Conservation (phyloP, 1,140 invertebrate genomes). For the Megalonaias nervosa region DNA sequence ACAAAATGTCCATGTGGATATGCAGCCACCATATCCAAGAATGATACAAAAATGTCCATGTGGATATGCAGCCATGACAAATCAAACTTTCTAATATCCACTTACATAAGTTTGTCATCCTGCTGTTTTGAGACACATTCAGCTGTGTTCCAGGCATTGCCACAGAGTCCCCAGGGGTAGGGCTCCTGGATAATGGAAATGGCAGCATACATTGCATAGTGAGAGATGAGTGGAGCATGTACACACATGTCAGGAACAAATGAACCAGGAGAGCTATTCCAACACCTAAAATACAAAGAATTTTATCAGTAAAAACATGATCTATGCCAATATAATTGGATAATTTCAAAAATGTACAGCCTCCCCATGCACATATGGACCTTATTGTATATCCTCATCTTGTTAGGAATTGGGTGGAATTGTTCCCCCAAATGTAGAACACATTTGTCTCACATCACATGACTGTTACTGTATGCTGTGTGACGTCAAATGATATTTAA, state of each 20-base stretch:
- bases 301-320: neutral
- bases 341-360: too few relatives aligned
- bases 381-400: too few relatives aligned
- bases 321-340: too few relatives aligned
- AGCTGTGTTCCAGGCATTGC: slow-evolving; percentile 42
- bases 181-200: slow-evolving; percentile 55
- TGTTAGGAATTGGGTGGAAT: too few relatives aligned
- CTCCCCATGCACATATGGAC: too few relatives aligned
- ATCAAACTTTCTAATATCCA: neutral
- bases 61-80: too few relatives aligned
- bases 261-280: slow-evolving; percentile 61
- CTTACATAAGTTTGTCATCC: slow-evolving; percentile 11
- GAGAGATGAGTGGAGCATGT: slow-evolving; percentile 58
- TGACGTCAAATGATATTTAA: too few relatives aligned
- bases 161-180: slow-evolving; percentile 55
- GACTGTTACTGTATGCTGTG: too few relatives aligned
- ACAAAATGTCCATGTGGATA: neutral
- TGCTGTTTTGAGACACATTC: slow-evolving; percentile 22
- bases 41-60: neutral
- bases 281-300: slow-evolving; percentile 47
- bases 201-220: slow-evolving; percentile 61
- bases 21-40: neutral
- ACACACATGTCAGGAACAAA: slow-evolving; percentile 54
- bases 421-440: too few relatives aligned
- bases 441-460: too few relatives aligned